A percentile compares a stretch with the other conserved stretches of the same genome.
Evolutionary conservation across 37 sponge, comb jelly and placozoan genomes (phyloP).

Genomic region (Eunapius fragilis): DNA sequence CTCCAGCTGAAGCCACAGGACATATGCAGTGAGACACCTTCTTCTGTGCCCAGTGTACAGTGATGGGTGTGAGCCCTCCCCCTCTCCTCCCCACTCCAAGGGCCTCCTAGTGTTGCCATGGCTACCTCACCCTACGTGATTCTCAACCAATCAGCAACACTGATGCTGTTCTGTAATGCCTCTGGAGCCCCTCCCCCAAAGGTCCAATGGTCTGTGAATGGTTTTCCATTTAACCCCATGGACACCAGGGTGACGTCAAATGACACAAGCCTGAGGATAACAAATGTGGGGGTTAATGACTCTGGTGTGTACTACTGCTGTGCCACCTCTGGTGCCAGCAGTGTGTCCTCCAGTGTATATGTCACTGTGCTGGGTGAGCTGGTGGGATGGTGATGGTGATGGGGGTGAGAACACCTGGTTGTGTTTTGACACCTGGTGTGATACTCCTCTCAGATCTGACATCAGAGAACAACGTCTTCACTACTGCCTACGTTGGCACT

Average conservation of each 20-base stretch:
- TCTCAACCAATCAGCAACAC: neutral
- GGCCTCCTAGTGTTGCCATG: neutral
- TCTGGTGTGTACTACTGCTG: conserved; percentile 33
- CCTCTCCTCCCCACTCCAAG: neutral
- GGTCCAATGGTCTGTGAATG: neutral
- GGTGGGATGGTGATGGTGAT: neutral
- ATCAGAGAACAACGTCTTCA: neutral
- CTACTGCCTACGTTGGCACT: neutral
- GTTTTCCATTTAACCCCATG: neutral
- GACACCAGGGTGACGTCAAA: neutral
- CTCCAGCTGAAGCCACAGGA: conserved; percentile 10
- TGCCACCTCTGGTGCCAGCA: conserved; percentile 6
- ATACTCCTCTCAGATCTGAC: neutral
- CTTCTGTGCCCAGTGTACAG: neutral
- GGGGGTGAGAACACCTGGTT: neutral
- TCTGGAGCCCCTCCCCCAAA: neutral
- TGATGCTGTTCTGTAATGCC: neutral
- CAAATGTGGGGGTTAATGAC: neutral
- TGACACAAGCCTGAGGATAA: conserved; percentile 5
- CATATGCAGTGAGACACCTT: neutral
- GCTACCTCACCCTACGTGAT: neutral
- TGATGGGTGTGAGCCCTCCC: neutral
- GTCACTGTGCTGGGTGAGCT: neutral
- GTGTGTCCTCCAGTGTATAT: conserved; percentile 6
- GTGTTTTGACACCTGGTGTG: neutral